phyloP scores from a whole-genome alignment of 1,140 invertebrate genomes.

The Philopotamus ludificatus region DNA sequence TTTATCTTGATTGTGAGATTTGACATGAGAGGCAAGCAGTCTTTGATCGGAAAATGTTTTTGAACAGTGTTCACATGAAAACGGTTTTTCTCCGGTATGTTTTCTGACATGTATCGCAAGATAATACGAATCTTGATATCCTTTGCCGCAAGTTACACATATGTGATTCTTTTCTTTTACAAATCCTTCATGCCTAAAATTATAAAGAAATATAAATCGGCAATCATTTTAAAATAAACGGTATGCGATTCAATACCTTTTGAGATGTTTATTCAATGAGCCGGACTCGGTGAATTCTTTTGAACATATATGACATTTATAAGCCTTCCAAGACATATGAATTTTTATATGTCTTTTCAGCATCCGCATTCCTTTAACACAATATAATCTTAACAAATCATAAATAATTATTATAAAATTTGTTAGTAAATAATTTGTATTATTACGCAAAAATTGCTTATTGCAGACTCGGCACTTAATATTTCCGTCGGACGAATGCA shows the following conservation, averaged over 20 bases:
- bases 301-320: slow-evolving; percentile 32
- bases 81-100: slow-evolving; percentile 43
- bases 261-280: slow-evolving; percentile 33
- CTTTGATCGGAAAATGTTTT: slow-evolving; percentile 39
- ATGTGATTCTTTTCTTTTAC: slow-evolving; percentile 18
- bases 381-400: not conserved
- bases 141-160: slow-evolving; percentile 32
- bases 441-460: slow-evolving; percentile 31
- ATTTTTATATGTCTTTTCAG: slow-evolving; percentile 35
- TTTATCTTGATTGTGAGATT: slow-evolving; percentile 41
- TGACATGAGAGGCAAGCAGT: slow-evolving; percentile 37
- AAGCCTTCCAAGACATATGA: slow-evolving; percentile 32
- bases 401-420: slow-evolving; percentile 1
- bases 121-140: slow-evolving; percentile 28
- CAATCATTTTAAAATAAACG: slow-evolving; percentile 14
- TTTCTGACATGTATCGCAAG: slow-evolving; percentile 38
- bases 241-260: slow-evolving; percentile 19
- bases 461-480: slow-evolving; percentile 33
- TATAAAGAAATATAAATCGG: slow-evolving; percentile 1
- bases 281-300: slow-evolving; percentile 32
- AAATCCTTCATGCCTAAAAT: slow-evolving; percentile 28
- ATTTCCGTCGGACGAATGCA: slow-evolving; percentile 18
- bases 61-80: slow-evolving; percentile 36
- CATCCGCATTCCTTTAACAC: slow-evolving; percentile 25
- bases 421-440: not conserved